Conservation (phyloP, 1,140 invertebrate genomes). For the Acyrthosiphon pisum region DNA sequence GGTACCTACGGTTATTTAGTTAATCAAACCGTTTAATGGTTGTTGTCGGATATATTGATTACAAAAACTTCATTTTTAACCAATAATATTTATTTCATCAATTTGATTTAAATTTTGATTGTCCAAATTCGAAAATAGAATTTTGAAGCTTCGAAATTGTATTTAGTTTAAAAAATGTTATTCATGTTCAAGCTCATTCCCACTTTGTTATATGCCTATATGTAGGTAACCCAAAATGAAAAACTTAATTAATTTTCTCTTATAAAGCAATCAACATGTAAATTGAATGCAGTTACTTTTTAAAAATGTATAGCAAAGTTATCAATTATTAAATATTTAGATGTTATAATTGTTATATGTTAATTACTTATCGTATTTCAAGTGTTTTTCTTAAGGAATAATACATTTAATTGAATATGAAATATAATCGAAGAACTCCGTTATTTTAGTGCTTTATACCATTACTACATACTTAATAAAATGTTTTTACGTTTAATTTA, state of each 20-base stretch:
- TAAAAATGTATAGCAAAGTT: neutral
- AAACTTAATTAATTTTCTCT: neutral
- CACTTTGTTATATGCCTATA: neutral
- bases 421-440: too few relatives aligned
- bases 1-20: neutral
- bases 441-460: conserved; percentile 20
- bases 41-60: too few relatives aligned
- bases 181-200: neutral
- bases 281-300: neutral
- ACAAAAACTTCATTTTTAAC: too few relatives aligned
- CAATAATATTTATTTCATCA: too few relatives aligned
- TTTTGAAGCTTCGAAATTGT: too few relatives aligned
- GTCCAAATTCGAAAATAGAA: too few relatives aligned
- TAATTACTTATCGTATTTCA: neutral
- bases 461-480: conserved; percentile 1
- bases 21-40: neutral
- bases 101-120: too few relatives aligned
- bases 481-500: neutral
- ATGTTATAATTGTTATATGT: neutral
- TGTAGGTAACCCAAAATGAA: neutral
- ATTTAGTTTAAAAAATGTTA: neutral
- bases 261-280: neutral
- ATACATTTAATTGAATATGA: neutral
- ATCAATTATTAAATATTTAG: neutral
- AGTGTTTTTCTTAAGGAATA: conserved; percentile 28